Percentiles rank a stretch among this genome's conserved stretches.
Evolutionary conservation across 2,797 vertebrate genomes (phyloP).

Genomic region (Bovichtus variegatus): DNA sequence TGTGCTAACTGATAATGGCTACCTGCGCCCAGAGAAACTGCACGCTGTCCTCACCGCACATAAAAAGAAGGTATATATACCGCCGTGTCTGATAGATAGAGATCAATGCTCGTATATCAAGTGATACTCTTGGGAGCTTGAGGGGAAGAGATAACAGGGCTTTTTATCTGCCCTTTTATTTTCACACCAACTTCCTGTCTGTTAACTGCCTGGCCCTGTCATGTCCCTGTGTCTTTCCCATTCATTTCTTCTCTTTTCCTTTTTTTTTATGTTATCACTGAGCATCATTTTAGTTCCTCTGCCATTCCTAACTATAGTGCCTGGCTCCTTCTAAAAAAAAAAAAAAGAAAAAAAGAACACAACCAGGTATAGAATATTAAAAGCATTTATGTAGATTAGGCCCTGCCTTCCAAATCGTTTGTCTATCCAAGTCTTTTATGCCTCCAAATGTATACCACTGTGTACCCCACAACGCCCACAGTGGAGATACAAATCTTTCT

Average conservation of each 20-base stretch:
- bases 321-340: conserved; percentile 10
- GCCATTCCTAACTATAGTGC: background rate
- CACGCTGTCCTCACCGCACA: conserved; percentile 81
- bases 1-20: conserved; percentile 76
- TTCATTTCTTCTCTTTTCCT: conserved; percentile 48
- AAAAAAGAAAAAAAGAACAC: conserved; percentile 20
- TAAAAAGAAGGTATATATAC: conserved; percentile 84
- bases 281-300: conserved; percentile 19
- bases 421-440: conserved; percentile 16
- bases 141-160: conserved; percentile 62
- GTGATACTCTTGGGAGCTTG: conserved; percentile 57
- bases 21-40: conserved; percentile 85
- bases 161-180: conserved; percentile 79
- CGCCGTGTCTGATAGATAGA: conserved; percentile 66
- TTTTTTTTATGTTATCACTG: conserved; percentile 25
- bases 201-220: conserved; percentile 66
- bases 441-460: background rate
- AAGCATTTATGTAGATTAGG: conserved; percentile 22
- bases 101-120: conserved; percentile 76
- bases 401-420: conserved; percentile 8
- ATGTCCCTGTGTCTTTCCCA: conserved; percentile 58
- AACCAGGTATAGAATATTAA: conserved; percentile 11
- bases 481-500: conserved; percentile 20
- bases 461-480: background rate
- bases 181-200: conserved; percentile 68